phyloP scores from a whole-genome alignment of 2,888 invertebrate species.

The Macropis europaea region DNA sequence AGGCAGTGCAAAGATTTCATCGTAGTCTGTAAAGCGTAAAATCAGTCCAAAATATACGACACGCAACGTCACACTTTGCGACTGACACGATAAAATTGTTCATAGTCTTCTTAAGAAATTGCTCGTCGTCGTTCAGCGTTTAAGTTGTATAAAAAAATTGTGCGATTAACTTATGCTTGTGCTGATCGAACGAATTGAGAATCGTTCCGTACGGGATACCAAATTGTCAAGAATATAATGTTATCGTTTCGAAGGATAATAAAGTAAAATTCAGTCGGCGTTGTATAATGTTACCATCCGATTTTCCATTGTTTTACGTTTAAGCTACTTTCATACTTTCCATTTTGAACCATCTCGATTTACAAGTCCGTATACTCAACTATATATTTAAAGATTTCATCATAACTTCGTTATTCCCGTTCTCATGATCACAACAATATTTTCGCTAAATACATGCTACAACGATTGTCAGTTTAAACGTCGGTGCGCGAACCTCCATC shows the following conservation, averaged over 20 bases:
- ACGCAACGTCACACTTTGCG: background rate
- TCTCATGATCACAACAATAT: background rate
- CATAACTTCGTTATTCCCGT: background rate
- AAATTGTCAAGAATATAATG: background rate
- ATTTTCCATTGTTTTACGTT: background rate
- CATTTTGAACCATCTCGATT: background rate
- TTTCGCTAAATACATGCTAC: conserved; percentile 15
- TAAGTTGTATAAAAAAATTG: conserved; percentile 23
- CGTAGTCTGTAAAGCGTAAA: conserved; percentile 10
- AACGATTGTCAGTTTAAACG: conserved; percentile 29
- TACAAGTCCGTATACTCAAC: background rate
- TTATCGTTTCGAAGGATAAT: background rate
- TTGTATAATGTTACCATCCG: background rate
- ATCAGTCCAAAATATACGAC: background rate
- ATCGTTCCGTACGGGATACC: background rate
- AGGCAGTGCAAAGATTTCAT: conserved; percentile 38
- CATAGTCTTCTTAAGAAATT: background rate
- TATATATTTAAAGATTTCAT: background rate
- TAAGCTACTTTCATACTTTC: no score
- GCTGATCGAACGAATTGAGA: conserved; percentile 3
- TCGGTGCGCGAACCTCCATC: background rate
- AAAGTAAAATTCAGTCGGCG: conserved; percentile 8
- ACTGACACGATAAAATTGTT: background rate
- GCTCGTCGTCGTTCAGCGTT: background rate
- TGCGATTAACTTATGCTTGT: conserved; percentile 47